Conservation (phyloP, 2,797 vertebrate genomes). For the Gambelia wislizenii region DNA sequence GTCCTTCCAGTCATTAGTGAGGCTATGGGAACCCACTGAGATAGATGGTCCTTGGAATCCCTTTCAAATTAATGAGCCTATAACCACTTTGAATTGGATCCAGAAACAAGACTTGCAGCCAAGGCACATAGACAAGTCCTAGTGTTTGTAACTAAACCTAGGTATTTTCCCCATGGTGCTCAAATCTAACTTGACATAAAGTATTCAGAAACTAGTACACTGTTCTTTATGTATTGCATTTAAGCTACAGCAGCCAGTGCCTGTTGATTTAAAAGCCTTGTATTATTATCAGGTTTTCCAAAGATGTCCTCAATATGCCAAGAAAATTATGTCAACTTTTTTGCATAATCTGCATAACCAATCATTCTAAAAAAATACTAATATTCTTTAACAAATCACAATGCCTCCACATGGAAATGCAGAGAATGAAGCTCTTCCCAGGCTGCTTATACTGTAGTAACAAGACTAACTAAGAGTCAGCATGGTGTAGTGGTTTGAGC, state of each 20-base stretch:
- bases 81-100: too few species aligned
- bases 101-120: too few species aligned
- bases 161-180: background rate
- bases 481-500: too few species aligned
- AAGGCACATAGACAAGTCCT: background rate
- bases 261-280: background rate
- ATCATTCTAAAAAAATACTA: background rate
- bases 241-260: background rate
- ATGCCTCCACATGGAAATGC: slow-evolving; percentile 17
- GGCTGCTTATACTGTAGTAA: background rate
- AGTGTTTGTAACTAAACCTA: background rate
- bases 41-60: too few species aligned
- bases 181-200: background rate
- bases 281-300: slow-evolving; percentile 16
- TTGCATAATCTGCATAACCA: slow-evolving; percentile 34
- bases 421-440: background rate
- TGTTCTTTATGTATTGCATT: background rate
- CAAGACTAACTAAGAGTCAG: background rate
- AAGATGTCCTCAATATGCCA: slow-evolving; percentile 21
- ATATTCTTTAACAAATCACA: background rate
- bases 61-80: too few species aligned
- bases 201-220: background rate
- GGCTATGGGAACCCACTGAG: too few species aligned
- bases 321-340: background rate
- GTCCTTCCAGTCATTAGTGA: too few species aligned